phyloP scores from a whole-genome alignment of 2,113 vertebrate species.

The Tupaia tana region DNA sequence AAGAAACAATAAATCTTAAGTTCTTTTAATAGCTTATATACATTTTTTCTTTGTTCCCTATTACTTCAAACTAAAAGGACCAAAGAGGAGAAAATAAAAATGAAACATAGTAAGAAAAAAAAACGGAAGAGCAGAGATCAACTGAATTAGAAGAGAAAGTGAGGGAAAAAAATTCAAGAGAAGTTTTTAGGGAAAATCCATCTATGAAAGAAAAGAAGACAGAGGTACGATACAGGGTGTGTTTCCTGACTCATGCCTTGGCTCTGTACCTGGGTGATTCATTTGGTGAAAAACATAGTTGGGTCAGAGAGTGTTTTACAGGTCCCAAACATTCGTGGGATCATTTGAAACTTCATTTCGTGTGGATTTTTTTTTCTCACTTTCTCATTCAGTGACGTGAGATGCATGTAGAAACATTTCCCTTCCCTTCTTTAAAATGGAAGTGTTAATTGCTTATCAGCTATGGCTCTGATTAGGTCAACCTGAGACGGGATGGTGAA shows the following conservation, averaged over 20 bases:
- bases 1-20: conserved; percentile 24
- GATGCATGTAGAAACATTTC: too few relatives aligned
- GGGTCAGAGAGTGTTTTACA: conserved; percentile 48
- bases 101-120: conserved; percentile 1
- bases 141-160: conserved; percentile 20
- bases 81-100: conserved; percentile 26
- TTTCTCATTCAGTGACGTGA: background rate
- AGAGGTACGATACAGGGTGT: conserved; percentile 15
- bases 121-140: conserved; percentile 40
- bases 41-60: conserved; percentile 11
- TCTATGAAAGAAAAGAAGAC: background rate
- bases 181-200: conserved; percentile 64
- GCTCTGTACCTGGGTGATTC: conserved; percentile 65
- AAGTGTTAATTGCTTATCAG: conserved; percentile 50
- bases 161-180: conserved; percentile 35
- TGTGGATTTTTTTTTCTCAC: background rate
- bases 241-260: conserved; percentile 58
- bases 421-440: conserved; percentile 15
- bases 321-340: conserved; percentile 35
- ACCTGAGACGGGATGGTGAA: too few relatives aligned
- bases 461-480: background rate
- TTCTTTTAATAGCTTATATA: conserved; percentile 18
- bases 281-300: conserved; percentile 61
- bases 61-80: background rate
- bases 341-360: conserved; percentile 32